Evolutionary conservation across 2,797 vertebrate species (phyloP), one percentile per base, ranked within the genome.

Genomic region (Enteromius paludinosus): DNA sequence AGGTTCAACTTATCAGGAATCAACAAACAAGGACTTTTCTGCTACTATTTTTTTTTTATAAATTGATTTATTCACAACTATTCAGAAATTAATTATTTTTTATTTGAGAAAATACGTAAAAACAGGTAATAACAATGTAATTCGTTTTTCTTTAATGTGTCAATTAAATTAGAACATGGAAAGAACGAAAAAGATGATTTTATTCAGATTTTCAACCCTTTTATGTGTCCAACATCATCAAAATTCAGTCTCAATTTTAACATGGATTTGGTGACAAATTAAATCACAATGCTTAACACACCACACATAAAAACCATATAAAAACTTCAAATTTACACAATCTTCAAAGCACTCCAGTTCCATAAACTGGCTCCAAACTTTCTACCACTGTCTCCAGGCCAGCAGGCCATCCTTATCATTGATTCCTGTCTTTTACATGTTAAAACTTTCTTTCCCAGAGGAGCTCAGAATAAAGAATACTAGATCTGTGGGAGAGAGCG

Each of bases 381-480:
- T 71, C 43, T 2, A 49, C 28, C 43, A 25, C 14, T 71, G 12
- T 43, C 12, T 38, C n/a, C n/a, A 23, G n/a, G 66, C 35, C 33
- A 35, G 62, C 18, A 65, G 33, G 30, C 65, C 65, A 41, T 47
- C 10, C 68, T 71, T 30, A 30, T 49, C 25, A 0, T 70, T 45
- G 41, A 70, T 30, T 74, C 30, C 71, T 56, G 49, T 49, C 20
- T 74, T 56, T 23, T 23, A 38, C 20, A 77, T 33, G 0, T 56
- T 62, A 59, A 20, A 17, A 45, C 14, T 25, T 14, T 30, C 10
- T 64, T 45, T 47, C 25, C 23, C 25, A 49, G 25, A 38, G n/a
- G 61, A 66, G 28, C 15, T 49, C n/a, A 28, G 9, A 38, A 25
- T 78, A 79, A 56, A 69, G 33, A 66, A 69, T 41, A 56, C 30